Evolutionary conservation across 2,888 invertebrate genomes (phyloP).

Genomic region (Antitype chi): DNA sequence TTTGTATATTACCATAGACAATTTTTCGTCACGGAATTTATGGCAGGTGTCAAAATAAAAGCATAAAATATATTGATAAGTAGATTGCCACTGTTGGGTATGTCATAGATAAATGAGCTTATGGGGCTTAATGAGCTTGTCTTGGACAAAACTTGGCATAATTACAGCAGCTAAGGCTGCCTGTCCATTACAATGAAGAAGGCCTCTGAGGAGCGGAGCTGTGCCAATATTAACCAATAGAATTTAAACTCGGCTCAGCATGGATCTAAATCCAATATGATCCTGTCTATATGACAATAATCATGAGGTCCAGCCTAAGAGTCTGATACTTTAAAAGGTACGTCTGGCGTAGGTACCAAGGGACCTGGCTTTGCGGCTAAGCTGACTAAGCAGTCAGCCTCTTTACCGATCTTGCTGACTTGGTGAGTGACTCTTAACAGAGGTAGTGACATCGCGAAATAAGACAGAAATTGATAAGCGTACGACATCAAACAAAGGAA

Average conservation of each 20-base stretch:
- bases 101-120: neutral
- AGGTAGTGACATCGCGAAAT: neutral
- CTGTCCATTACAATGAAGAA: too few relatives aligned
- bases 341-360: neutral
- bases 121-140: too few relatives aligned
- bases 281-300: too few relatives aligned
- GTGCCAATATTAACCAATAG: too few relatives aligned
- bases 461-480: neutral
- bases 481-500: neutral
- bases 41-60: neutral
- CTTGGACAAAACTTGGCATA: neutral
- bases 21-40: constrained; percentile 62
- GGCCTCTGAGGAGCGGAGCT: too few relatives aligned
- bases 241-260: too few relatives aligned
- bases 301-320: too few relatives aligned
- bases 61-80: neutral
- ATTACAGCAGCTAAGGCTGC: too few relatives aligned
- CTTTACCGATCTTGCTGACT: neutral
- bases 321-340: neutral
- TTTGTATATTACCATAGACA: constrained; percentile 80
- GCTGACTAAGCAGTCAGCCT: neutral
- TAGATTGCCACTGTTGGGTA: neutral
- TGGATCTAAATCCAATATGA: too few relatives aligned
- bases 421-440: neutral
- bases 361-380: neutral